Evolutionary conservation across 2,888 invertebrate genomes (phyloP).

Genomic region (Leptarthrus brevirostris): DNA sequence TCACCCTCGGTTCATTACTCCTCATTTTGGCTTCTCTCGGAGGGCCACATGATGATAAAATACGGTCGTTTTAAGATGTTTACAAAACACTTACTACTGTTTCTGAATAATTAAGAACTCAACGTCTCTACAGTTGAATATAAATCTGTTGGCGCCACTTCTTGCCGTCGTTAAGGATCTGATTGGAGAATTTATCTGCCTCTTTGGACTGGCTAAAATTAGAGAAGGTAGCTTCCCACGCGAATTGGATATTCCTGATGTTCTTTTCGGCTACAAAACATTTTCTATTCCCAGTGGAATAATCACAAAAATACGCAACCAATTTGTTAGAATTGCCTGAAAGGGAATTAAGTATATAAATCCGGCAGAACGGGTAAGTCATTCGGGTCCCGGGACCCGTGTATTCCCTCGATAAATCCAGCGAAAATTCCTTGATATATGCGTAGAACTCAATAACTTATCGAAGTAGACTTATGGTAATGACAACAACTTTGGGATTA

Average conservation of each 20-base stretch:
- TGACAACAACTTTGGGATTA: constrained; percentile 9
- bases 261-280: neutral
- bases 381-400: neutral
- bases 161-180: neutral
- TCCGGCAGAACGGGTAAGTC: neutral
- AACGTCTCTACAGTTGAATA: neutral
- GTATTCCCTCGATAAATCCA: neutral
- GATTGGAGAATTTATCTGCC: neutral
- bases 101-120: constrained; percentile 18
- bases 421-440: neutral
- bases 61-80: constrained; percentile 1
- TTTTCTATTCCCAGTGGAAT: constrained; percentile 24
- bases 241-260: no score
- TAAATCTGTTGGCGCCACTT: neutral
- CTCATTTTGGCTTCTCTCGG: neutral
- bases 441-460: neutral
- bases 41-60: neutral
- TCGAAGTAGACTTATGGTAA: constrained; percentile 11
- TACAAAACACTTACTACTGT: constrained; percentile 8
- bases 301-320: constrained; percentile 13
- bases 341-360: constrained; percentile 1
- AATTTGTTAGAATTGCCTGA: constrained; percentile 10
- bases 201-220: neutral
- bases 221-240: neutral
- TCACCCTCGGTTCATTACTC: neutral